Conservation (phyloP, 2,888 invertebrate genomes). For the Sarcophaga subvicina region DNA sequence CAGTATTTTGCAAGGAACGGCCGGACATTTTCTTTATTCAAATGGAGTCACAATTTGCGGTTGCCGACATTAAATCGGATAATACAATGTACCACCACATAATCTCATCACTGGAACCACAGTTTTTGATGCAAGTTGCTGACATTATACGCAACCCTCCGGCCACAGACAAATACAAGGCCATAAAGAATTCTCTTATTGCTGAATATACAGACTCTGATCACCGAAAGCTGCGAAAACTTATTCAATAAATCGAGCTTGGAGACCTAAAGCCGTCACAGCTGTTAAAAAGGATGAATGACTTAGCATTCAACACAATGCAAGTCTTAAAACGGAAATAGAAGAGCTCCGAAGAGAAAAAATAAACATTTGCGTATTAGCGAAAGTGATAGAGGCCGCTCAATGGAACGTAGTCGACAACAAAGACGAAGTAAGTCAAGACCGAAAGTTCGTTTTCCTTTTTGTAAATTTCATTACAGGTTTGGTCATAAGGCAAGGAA, state of each 20-base stretch:
- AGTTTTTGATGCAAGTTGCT: conserved; percentile 23
- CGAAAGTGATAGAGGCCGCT: not conserved
- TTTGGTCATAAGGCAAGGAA: conserved; percentile 30
- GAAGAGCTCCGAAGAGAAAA: conserved; percentile 13
- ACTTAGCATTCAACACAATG: conserved; percentile 14
- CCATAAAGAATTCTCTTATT: conserved; percentile 31
- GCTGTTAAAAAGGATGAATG: conserved; percentile 31
- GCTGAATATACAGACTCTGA: conserved; percentile 44
- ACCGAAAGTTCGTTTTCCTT: conserved; percentile 20
- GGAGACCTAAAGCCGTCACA: conserved; percentile 40
- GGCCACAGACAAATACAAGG: not conserved
- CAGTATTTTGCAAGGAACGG: not conserved
- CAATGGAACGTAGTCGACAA: not conserved
- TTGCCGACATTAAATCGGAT: not conserved
- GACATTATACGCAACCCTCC: conserved; percentile 41
- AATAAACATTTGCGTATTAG: not conserved
- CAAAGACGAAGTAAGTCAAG: not conserved
- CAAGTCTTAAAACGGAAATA: conserved; percentile 3
- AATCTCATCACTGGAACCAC: conserved; percentile 19
- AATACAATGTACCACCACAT: conserved; percentile 28
- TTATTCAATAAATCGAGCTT: conserved; percentile 41
- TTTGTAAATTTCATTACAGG: conserved; percentile 30
- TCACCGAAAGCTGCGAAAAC: conserved; percentile 27
- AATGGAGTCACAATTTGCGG: not conserved
- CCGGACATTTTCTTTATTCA: not conserved